These are phyloP conservation scores for Vulpes vulpes DNA, from an alignment of 2,113 vertebrate species.

Conservation along the genomic window DNA sequence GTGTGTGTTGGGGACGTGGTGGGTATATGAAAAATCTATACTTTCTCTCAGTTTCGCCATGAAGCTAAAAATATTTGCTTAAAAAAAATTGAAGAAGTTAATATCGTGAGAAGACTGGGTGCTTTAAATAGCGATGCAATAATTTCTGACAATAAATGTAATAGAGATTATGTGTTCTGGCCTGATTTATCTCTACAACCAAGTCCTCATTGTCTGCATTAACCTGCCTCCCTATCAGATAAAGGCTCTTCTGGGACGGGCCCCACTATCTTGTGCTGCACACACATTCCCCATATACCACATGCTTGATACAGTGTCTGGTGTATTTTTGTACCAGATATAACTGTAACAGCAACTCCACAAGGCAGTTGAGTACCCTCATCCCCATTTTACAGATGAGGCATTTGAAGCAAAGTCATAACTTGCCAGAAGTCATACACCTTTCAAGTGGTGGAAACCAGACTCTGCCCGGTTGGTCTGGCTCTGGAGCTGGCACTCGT, in stretches of 20 bases:
- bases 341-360: neutral
- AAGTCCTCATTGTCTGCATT: neutral
- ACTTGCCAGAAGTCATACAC: neutral
- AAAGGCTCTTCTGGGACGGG: neutral
- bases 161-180: neutral
- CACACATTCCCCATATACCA: neutral
- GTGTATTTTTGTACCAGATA: neutral
- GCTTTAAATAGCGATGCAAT: neutral
- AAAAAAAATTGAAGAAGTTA: neutral
- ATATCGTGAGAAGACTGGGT: neutral
- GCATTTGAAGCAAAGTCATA: neutral
- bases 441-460: neutral
- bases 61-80: neutral
- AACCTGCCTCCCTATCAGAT: neutral
- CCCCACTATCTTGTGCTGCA: neutral
- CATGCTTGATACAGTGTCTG: neutral
- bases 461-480: neutral
- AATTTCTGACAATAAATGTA: neutral
- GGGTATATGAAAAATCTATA: neutral
- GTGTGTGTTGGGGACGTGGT: neutral
- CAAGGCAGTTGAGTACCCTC: neutral
- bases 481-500: fast-evolving
- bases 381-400: neutral
- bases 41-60: neutral
- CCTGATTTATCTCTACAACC: neutral